Conservation (phyloP, 2,888 invertebrate genomes). For the Cyaniris semiargus region DNA sequence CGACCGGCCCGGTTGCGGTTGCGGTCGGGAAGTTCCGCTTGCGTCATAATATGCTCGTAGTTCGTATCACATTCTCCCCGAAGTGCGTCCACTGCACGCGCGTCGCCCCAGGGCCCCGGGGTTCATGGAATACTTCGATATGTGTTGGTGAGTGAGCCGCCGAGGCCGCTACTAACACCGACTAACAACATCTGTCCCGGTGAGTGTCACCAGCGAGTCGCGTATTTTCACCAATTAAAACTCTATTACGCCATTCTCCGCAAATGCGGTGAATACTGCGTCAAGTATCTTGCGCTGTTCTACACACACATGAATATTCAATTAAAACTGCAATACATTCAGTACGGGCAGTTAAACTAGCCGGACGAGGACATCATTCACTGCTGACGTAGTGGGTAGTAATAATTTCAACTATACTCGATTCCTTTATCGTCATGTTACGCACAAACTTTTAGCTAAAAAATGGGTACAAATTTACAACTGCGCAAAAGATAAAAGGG, state of each 20-base stretch:
- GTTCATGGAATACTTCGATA: conserved; percentile 66
- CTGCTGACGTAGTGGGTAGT: not conserved
- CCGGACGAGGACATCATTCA: not conserved
- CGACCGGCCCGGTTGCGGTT: conserved; percentile 48
- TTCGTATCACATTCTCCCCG: conserved; percentile 43
- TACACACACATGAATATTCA: conserved; percentile 14
- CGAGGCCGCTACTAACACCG: conserved; percentile 51
- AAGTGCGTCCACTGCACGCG: conserved; percentile 50
- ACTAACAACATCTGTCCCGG: conserved; percentile 51
- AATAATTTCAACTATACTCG: not conserved
- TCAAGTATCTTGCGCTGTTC: conserved; percentile 29
- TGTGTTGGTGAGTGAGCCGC: conserved; percentile 74
- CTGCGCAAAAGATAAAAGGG: not conserved
- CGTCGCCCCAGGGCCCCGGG: conserved; percentile 43
- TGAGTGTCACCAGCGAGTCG: conserved; percentile 50
- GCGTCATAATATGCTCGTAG: conserved; percentile 48
- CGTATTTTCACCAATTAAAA: conserved; percentile 32
- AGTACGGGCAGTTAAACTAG: not conserved
- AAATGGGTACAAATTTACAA: not conserved
- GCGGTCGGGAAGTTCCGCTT: conserved; percentile 53
- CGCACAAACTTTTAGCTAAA: not conserved
- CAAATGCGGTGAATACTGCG: conserved; percentile 29
- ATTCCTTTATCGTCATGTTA: not conserved
- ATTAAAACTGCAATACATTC: conserved; percentile 7
- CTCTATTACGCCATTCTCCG: conserved; percentile 27